Evolutionary conservation across 2,888 invertebrate genomes (phyloP), one percentile per base, ranked within the genome.

Genomic region (Argyresthia albistria): DNA sequence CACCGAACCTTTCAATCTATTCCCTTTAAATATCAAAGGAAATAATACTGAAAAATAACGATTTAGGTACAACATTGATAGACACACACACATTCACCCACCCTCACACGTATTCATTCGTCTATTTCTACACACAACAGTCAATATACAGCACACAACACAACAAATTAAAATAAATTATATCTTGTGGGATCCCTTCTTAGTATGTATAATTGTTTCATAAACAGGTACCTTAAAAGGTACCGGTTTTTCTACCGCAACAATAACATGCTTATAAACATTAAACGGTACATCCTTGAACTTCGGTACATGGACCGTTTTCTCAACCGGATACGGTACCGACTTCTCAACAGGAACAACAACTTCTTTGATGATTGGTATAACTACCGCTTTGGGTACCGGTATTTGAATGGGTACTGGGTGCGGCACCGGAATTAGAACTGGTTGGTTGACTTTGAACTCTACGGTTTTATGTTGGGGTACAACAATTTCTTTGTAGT

Each of bases 181-280:
- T 53, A 77, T 66, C 63, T 87, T 77, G 56, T 87, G 82, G 0
- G 82, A 79, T 43, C 88, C 88, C 67, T 92, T 92, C 59, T 91
- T 90, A 52, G 91, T 91, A 63, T 93, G 93, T 61, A 93, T 91
- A 54, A 93, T 90, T 43, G 92, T 91, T 74, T 93, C 93, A 67
- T 92, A 91, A 2, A 92, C 91, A 0, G 93, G 93, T 35, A 93
- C 92, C 66, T 91, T 92, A 56, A 92, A 91, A 0, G 93, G 92
- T 43, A 91, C 84, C 0, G 93, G 93, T 59, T 91, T 92, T 49
- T 91, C 90, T 0, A 93, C 91, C 0, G 90, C 90, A n/a, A 92
- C 91, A 4, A 91, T 89, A 10, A 92, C 74, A 63, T 92, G 92
- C 59, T 92, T 92, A 45, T 92, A 88, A 0, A 93, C 92, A 53